Conservation (phyloP, 2,797 vertebrate genomes). For the Rousettus madagascariensis region DNA sequence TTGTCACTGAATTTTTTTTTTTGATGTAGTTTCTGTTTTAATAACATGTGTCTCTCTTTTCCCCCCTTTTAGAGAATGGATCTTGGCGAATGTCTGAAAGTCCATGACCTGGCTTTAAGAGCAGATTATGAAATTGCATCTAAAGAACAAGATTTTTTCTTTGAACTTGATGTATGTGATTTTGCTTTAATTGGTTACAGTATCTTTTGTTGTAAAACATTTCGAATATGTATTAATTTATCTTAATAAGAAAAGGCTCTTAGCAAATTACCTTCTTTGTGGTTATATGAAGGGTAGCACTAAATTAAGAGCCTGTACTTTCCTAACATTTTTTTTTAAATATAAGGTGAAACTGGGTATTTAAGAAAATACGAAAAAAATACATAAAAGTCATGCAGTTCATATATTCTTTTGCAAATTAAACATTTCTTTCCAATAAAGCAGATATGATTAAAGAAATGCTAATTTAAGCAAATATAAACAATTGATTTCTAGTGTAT, state of each 20-base stretch:
- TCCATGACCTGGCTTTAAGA: constrained; percentile 97
- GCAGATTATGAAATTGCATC: constrained; percentile 99
- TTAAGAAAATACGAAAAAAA: neutral
- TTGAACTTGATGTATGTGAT: constrained; percentile 97
- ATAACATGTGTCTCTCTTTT: neutral
- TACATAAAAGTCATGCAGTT: neutral
- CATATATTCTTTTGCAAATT: neutral
- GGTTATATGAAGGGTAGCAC: neutral
- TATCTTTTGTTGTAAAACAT: constrained; percentile 10
- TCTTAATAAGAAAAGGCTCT: neutral
- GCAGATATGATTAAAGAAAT: neutral
- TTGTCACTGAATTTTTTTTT: neutral
- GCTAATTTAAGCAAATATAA: neutral
- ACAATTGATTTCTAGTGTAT: neutral
- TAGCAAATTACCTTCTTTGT: constrained; percentile 18
- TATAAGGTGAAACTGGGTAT: neutral
- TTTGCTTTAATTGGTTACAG: constrained; percentile 56
- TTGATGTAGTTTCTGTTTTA: constrained; percentile 8
- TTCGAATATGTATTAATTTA: constrained; percentile 21
- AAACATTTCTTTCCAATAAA: neutral
- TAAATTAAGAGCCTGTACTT: neutral
- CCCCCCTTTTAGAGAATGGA: constrained; percentile 93
- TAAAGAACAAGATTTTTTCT: constrained; percentile 98
- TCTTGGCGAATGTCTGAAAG: constrained; percentile 97
- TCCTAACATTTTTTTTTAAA: neutral